These are phyloP conservation scores for Stigmatopora nigra DNA, from an alignment of 2,113 vertebrate genomes.

Conservation along the genomic window DNA sequence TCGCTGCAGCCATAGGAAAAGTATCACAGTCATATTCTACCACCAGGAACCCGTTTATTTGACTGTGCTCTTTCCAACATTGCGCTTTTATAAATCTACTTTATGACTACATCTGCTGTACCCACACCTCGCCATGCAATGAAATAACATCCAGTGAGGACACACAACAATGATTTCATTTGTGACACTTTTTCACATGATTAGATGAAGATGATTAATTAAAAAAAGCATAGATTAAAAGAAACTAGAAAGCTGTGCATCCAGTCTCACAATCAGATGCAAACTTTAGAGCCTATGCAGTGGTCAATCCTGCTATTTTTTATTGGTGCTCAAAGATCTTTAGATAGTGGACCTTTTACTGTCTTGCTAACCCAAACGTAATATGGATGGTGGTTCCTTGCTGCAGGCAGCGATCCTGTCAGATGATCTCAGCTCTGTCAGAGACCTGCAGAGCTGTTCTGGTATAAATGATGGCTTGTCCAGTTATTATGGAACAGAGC, in stretches of 20 bases:
- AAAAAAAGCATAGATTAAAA: slow-evolving; percentile 65
- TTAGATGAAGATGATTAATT: slow-evolving; percentile 56
- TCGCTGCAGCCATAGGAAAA: slow-evolving; percentile 1
- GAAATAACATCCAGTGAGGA: slow-evolving; percentile 54
- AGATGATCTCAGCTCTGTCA: slow-evolving; percentile 35
- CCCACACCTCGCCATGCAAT: slow-evolving; percentile 60
- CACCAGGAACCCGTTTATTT: slow-evolving; percentile 35
- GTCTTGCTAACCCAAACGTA: slow-evolving; percentile 38
- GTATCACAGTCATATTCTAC: slow-evolving; percentile 20
- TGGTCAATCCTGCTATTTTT: slow-evolving; percentile 12
- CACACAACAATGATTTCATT: slow-evolving; percentile 66
- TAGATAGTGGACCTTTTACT: slow-evolving; percentile 35
- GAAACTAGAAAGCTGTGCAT: slow-evolving; percentile 50
- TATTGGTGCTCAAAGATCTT: slow-evolving; percentile 21
- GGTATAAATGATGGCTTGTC: slow-evolving; percentile 42
- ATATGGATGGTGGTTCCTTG: slow-evolving; percentile 23
- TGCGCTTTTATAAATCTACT: slow-evolving; percentile 60
- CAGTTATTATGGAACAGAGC: slow-evolving; percentile 38
- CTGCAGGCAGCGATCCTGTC: slow-evolving; percentile 19
- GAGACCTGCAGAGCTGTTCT: slow-evolving; percentile 29
- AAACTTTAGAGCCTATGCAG: slow-evolving; percentile 26
- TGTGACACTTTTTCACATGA: slow-evolving; percentile 53
- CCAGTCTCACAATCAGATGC: slow-evolving; percentile 52
- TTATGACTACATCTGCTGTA: slow-evolving; percentile 60
- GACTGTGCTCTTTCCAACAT: slow-evolving; percentile 34